Base-by-base conservation (phyloP, 2,797 vertebrate genomes). In the Philypnodon macrostomus region DNA sequence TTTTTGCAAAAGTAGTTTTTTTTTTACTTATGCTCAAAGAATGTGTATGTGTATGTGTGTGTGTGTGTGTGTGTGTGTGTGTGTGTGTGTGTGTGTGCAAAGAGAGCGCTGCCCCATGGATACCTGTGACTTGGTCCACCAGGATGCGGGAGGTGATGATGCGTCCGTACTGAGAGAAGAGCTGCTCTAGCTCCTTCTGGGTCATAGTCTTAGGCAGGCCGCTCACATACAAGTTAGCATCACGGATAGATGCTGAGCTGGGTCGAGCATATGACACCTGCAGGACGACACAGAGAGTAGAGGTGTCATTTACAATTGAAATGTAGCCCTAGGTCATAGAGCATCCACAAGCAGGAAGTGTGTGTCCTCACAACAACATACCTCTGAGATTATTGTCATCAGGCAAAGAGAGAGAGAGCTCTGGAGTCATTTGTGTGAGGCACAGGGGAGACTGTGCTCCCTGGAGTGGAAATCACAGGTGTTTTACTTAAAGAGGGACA, bases 101-200 rank as follows among this genome's bases (percentile, higher is more conserved):
- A 56, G 37, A 55, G 62, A 80, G 68, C 60, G 70, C 77, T 77
- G 79, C 70, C 81, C 87, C 85, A 86, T 83, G 80, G 84, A 90
- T 91, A 98, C 95, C 97, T 97, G 97, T 99, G 90, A 99, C 96
- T 94, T 99, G 97, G 92, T 99, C 97, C 78, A 99, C 95, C 73
- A 99, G 94, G 92, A 99, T 99, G 77, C 97, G 93, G 74, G 96
- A 98, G 87, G 97, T 99, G 91, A 99, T 99, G 90, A 99, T 99
- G 77, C 97, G 96, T 73, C 97, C 97, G 4, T 99, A 98, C 89
- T 99, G 97, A 57, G 97, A 99, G 87, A 99, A 99, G 72, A 98
- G 93, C 85, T 98, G 96, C 84, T 99, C 97, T 83, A 99, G 89
- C 69, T 99, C 96, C 83, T 98, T 99, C 90, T 99, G 97, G 84